phyloP scores from a whole-genome alignment of 2,797 vertebrate genomes.

The Bovichtus variegatus region DNA sequence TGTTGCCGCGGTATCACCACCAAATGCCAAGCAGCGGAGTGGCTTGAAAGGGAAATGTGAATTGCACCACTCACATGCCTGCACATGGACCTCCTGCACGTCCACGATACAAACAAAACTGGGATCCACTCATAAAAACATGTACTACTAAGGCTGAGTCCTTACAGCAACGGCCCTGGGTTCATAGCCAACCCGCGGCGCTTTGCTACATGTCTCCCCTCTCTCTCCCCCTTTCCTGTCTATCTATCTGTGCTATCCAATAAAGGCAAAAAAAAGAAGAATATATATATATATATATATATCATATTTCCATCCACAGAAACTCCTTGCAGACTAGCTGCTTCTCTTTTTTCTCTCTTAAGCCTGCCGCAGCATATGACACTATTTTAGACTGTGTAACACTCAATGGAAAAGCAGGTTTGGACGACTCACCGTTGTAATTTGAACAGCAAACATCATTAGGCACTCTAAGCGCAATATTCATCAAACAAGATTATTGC shows the following conservation, averaged over 20 bases:
- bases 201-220: no score
- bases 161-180: no score
- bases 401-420: slow-evolving; percentile 55
- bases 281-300: no score
- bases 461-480: slow-evolving; percentile 77
- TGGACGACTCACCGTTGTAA: slow-evolving; percentile 67
- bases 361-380: slow-evolving; percentile 20
- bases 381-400: slow-evolving; percentile 45
- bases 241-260: no score
- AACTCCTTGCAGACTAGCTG: background rate
- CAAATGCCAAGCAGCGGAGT: background rate
- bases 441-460: slow-evolving; percentile 82
- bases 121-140: background rate
- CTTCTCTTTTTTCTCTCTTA: slow-evolving; percentile 6
- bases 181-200: no score
- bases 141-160: no score
- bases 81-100: background rate
- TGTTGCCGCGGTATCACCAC: background rate
- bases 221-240: no score
- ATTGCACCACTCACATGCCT: background rate
- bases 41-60: background rate
- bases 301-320: no score
- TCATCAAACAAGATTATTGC: slow-evolving; percentile 80
- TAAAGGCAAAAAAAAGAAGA: no score
- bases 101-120: background rate